phyloP scores from a whole-genome alignment of 2,113 vertebrate species.

The Noturus placidus region DNA sequence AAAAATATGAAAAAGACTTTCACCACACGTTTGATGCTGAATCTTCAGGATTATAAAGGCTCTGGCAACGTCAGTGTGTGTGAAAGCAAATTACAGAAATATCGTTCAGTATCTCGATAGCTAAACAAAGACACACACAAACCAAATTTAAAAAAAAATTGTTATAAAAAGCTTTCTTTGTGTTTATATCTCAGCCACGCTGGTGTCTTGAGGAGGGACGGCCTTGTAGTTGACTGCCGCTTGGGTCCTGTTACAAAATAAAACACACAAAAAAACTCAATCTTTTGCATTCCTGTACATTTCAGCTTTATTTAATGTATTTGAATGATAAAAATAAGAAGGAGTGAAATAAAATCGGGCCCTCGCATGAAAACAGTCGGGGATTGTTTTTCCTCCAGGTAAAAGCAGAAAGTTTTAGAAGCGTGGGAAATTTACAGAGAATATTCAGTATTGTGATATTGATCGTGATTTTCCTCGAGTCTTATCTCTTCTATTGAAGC shows the following conservation, averaged over 20 bases:
- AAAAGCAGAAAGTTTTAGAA: neutral
- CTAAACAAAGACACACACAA: neutral
- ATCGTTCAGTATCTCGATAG: neutral
- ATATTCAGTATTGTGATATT: neutral
- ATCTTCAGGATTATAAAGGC: neutral
- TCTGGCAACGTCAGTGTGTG: neutral
- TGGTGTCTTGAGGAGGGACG: constrained; percentile 18
- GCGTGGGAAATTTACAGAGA: neutral
- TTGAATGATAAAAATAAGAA: neutral
- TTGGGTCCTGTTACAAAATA: neutral
- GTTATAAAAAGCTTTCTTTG: neutral
- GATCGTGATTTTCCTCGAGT: neutral
- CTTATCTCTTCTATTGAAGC: neutral
- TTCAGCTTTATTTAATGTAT: neutral
- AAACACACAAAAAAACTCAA: too few species aligned
- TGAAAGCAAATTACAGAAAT: neutral
- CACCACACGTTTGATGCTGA: neutral
- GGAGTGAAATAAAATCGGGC: neutral
- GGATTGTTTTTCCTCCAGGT: too few species aligned
- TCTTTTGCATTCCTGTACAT: neutral
- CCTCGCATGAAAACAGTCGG: too few species aligned
- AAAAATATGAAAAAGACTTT: neutral
- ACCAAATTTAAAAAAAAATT: neutral
- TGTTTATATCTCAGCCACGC: neutral
- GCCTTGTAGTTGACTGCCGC: neutral